Evolutionary conservation across 2,113 vertebrate species (phyloP), one percentile per base, ranked within the genome.

Genomic region (Trematocara macrostoma): DNA sequence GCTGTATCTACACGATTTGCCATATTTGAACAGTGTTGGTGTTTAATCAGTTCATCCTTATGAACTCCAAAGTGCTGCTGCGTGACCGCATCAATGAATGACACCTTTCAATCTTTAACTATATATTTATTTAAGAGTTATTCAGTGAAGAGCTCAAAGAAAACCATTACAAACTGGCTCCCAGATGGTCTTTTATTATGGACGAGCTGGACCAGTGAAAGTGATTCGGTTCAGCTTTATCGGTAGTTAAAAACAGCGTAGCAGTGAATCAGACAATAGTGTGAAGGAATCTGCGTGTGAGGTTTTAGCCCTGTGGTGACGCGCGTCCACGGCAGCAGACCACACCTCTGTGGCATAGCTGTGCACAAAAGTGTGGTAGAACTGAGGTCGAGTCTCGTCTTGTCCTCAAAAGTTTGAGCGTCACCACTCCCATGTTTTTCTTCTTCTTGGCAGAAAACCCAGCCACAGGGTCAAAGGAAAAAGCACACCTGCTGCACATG

Each of bases 371-470:
- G 47, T 85, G 59, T 26, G 10, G 40, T 74, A 34, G 35, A 42
- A 87, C 11, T 35, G 42, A 87, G 82, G 83, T 87, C 81, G 87
- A 78, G 85, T 89, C 90, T 85, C 23, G 52, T 91, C 82, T 87
- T 86, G 84, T 84, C 53, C 55, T 81, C 31, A 42, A 23, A 64
- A 20, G 35, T 81, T 84, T 11, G 49, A 71, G 49, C 57, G 69
- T 69, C 29, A 29, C 83, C 87, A 88, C 89, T 92, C 87, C 84
- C 85, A 84, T 76, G 45, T 84, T 86, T 81, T 69, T 79, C 40
- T 71, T 45, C 38, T 84, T 79, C 55, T 47, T 88, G 81, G 78
- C 45, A 84, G 79, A 80, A 84, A 45, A 56, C 14, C 4, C 81
- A 67, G 57, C 47, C 78, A 84, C 16, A 38, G 51, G 83, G 88